These are phyloP conservation scores for Sarcophaga carnaria DNA, from an alignment of 2,888 invertebrate species.

Conservation along the genomic window DNA sequence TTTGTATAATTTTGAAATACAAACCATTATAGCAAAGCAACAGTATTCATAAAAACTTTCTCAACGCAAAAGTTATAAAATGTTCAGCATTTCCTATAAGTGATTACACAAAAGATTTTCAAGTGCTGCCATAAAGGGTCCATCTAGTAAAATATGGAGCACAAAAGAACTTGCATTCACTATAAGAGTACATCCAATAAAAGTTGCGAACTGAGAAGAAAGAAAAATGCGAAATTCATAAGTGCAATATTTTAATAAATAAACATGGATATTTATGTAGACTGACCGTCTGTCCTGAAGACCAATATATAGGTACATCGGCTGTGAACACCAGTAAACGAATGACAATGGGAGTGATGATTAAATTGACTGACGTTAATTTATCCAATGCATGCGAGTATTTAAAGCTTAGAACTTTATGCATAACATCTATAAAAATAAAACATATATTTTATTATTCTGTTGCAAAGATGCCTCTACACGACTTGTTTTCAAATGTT, in stretches of 20 bases:
- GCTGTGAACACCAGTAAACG: conserved; percentile 82
- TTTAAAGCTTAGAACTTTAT: conserved; percentile 81
- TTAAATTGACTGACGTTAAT: conserved; percentile 83
- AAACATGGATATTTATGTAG: neutral
- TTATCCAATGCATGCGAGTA: conserved; percentile 83
- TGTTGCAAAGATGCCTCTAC: too few species aligned
- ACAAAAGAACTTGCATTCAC: conserved; percentile 82
- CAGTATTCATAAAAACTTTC: too few species aligned
- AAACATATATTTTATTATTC: conserved; percentile 70
- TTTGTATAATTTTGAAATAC: too few species aligned
- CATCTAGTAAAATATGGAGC: conserved; percentile 84
- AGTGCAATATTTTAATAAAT: neutral
- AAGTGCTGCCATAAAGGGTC: conserved; percentile 81
- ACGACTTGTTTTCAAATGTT: too few species aligned
- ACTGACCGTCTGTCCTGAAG: conserved; percentile 83
- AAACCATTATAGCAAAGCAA: too few species aligned
- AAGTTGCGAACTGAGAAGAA: conserved; percentile 82
- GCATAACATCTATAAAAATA: conserved; percentile 80
- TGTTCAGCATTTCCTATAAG: conserved; percentile 4
- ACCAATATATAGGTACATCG: conserved; percentile 82
- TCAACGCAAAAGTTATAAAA: too few species aligned
- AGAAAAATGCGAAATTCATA: neutral
- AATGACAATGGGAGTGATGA: conserved; percentile 83
- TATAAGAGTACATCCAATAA: conserved; percentile 82
- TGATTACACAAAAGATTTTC: conserved; percentile 46